These are phyloP conservation scores for Dufourea novaeangliae DNA, from an alignment of 1,140 invertebrate species.

Conservation along the genomic window DNA sequence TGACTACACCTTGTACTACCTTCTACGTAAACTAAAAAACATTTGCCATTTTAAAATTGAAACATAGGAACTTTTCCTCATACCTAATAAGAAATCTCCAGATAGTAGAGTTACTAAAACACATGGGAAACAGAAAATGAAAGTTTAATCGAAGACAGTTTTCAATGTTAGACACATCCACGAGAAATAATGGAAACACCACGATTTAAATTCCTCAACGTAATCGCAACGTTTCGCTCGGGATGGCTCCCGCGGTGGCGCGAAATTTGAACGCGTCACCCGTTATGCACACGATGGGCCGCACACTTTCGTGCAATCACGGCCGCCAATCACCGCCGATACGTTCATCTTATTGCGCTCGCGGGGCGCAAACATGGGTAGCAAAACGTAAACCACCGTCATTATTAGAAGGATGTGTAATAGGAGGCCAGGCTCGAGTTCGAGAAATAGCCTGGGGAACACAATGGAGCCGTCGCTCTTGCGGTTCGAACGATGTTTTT, in stretches of 20 bases:
- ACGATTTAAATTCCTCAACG: neutral
- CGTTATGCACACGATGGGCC: constrained; percentile 51
- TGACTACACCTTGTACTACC: too few relatives aligned
- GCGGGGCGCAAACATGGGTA: constrained; percentile 72
- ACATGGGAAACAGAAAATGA: too few relatives aligned
- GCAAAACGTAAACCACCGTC: constrained; percentile 76
- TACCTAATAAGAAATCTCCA: too few relatives aligned
- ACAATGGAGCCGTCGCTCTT: constrained; percentile 49
- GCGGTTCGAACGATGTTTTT: constrained; percentile 44
- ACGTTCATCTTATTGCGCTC: constrained; percentile 64
- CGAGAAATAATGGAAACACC: too few relatives aligned
- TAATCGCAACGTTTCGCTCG: neutral
- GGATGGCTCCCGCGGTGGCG: neutral
- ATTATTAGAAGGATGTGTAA: constrained; percentile 73
- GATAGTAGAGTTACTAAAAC: too few relatives aligned
- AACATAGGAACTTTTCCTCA: too few relatives aligned
- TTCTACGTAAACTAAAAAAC: too few relatives aligned
- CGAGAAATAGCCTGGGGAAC: constrained; percentile 50
- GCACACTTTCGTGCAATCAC: constrained; percentile 43
- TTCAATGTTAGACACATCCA: too few relatives aligned
- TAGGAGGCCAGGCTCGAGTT: constrained; percentile 55
- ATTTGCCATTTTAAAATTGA: too few relatives aligned
- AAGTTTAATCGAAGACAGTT: too few relatives aligned
- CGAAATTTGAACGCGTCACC: constrained; percentile 48
- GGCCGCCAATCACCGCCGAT: constrained; percentile 32